Percentiles rank a stretch among this genome's conserved stretches.
phyloP scores from a whole-genome alignment of 2,797 vertebrate genomes.

The Enteromius treurensis region DNA sequence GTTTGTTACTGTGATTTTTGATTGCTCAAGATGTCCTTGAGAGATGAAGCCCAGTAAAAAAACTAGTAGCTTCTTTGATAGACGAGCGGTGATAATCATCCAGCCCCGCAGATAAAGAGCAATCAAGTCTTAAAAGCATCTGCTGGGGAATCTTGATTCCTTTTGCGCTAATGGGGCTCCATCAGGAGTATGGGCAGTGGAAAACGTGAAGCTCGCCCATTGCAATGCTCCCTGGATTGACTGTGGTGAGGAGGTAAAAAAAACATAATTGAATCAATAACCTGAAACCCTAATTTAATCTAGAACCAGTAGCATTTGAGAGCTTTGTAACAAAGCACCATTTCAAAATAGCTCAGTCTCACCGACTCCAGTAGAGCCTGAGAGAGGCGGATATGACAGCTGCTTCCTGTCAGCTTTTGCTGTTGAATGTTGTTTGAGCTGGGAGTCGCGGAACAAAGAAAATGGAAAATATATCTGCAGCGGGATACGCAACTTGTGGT shows the following conservation, averaged over 20 bases:
- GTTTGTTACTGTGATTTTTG: conserved; percentile 5
- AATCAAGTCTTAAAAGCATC: conserved; percentile 41
- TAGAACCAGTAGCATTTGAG: conserved; percentile 28
- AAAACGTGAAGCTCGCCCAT: conserved; percentile 1
- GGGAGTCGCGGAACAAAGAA: not conserved
- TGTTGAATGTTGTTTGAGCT: conserved; percentile 10
- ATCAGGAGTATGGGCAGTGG: conserved; percentile 4
- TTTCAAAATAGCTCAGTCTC: conserved; percentile 9
- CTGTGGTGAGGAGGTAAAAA: conserved; percentile 1
- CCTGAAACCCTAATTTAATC: conserved; percentile 39
- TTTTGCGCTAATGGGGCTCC: conserved; percentile 18
- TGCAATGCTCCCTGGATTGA: not conserved
- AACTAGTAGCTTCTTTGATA: not conserved
- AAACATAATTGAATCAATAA: conserved; percentile 43
- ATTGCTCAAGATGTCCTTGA: conserved; percentile 15
- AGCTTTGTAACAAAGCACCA: conserved; percentile 35
- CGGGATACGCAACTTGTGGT: not conserved
- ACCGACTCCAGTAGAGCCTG: not conserved
- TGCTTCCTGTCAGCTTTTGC: conserved; percentile 7
- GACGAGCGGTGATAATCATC: conserved; percentile 4
- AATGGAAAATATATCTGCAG: not conserved
- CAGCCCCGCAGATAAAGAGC: conserved; percentile 7
- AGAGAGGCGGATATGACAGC: not conserved
- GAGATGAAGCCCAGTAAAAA: not conserved
- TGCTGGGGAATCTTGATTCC: not conserved